phyloP scores from a whole-genome alignment of 1,140 invertebrate species.

The Lithobius niger region DNA sequence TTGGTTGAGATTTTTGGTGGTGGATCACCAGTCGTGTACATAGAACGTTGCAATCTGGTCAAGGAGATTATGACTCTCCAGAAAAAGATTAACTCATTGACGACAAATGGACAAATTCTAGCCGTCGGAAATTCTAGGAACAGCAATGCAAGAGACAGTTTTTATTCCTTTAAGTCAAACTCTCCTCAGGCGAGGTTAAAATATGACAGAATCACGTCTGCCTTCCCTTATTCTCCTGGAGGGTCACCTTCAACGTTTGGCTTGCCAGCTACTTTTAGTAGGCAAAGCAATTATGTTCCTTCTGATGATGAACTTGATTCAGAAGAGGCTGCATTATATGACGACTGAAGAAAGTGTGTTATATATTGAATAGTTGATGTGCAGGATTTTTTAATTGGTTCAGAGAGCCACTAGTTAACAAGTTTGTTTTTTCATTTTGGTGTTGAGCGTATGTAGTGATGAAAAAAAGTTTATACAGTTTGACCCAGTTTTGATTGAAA shows the following conservation, averaged over 20 bases:
- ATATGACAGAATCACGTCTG: slow-evolving; percentile 1
- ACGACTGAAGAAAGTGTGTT: no score
- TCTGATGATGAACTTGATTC: slow-evolving; percentile 9
- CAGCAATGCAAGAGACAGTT: no score
- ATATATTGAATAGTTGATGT: no score
- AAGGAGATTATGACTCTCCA: slow-evolving; percentile 14
- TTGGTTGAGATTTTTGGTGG: slow-evolving; percentile 64
- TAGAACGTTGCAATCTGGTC: slow-evolving; percentile 17
- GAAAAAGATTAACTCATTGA: background rate
- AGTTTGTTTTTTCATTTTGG: no score
- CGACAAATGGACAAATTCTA: background rate
- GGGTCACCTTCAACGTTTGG: background rate
- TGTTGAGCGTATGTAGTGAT: no score
- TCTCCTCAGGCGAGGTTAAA: background rate
- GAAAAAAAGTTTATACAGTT: no score
- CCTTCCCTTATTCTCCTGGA: slow-evolving; percentile 9
- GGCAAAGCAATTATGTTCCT: slow-evolving; percentile 10
- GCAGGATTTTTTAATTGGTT: no score
- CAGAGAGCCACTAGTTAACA: no score
- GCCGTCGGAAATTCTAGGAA: background rate
- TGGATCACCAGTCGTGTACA: slow-evolving; percentile 51
- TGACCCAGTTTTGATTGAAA: no score
- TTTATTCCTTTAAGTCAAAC: background rate
- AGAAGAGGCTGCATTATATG: no score
- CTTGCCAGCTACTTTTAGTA: background rate